Conservation (phyloP, 2,113 vertebrate species). For the Stercorarius parasiticus region DNA sequence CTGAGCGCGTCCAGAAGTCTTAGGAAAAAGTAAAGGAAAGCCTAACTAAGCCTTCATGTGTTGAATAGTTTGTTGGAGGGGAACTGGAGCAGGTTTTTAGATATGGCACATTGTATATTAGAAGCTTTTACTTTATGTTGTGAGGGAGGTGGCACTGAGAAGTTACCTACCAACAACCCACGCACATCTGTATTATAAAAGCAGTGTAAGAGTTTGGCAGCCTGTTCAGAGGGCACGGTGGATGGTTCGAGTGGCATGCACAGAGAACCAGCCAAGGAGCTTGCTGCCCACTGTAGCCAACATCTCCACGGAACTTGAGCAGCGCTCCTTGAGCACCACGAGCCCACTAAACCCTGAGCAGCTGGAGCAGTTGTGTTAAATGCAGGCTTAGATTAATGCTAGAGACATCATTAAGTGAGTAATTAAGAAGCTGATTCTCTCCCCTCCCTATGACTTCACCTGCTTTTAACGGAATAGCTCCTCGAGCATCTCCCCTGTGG, state of each 20-base stretch:
- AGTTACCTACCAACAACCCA: background rate
- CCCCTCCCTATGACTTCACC: background rate
- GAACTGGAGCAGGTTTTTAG: background rate
- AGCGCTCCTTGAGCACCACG: background rate
- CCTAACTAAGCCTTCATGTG: background rate
- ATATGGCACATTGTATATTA: background rate
- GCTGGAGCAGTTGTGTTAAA: background rate
- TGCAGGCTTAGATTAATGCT: background rate
- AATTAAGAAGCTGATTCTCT: background rate
- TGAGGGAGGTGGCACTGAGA: background rate
- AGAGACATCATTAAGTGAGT: background rate
- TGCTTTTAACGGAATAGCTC: background rate
- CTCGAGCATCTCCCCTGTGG: background rate
- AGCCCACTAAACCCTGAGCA: background rate
- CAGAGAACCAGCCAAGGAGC: background rate
- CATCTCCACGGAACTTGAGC: fast-evolving
- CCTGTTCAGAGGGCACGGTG: background rate
- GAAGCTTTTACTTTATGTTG: background rate
- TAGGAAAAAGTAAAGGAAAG: background rate
- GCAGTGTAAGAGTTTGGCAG: background rate
- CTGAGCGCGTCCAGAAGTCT: background rate
- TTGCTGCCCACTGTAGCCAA: background rate
- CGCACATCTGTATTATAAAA: background rate
- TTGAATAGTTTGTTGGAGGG: background rate
- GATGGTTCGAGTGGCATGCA: background rate